Percentiles rank a stretch among this genome's conserved stretches.
These are phyloP conservation scores for Poecile montanus DNA, from an alignment of 2,797 vertebrate species.

Conservation along the genomic window DNA sequence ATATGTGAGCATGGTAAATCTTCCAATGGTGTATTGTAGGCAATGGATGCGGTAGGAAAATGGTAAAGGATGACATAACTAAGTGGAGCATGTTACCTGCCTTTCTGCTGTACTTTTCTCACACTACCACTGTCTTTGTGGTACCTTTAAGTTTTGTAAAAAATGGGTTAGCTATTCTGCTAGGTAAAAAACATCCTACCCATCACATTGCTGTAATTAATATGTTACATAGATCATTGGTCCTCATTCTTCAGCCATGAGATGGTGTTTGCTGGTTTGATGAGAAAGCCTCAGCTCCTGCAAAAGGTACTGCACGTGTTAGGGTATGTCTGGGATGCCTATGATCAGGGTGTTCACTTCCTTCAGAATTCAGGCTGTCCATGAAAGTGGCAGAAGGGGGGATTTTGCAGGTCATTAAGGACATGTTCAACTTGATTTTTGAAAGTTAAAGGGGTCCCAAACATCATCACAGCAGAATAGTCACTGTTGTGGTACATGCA, in stretches of 20 bases:
- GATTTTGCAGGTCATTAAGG: background rate
- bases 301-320: rapidly evolving
- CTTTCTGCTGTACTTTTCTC: background rate
- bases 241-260: background rate
- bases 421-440: background rate
- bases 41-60: background rate
- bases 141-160: background rate
- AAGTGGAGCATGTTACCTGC: background rate
- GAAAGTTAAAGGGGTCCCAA: background rate
- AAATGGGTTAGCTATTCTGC: background rate
- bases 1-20: background rate
- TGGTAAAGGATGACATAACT: background rate
- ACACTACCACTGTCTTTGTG: background rate
- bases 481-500: rapidly evolving
- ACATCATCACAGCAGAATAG: background rate
- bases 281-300: background rate
- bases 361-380: background rate
- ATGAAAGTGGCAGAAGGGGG: background rate
- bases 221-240: background rate
- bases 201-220: background rate
- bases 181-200: background rate
- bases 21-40: background rate
- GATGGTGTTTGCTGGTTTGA: background rate
- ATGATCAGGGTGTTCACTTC: background rate
- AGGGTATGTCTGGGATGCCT: rapidly evolving